Evolutionary conservation across 2,888 invertebrate species (phyloP).

Genomic region (Dicranocentrus wangi): DNA sequence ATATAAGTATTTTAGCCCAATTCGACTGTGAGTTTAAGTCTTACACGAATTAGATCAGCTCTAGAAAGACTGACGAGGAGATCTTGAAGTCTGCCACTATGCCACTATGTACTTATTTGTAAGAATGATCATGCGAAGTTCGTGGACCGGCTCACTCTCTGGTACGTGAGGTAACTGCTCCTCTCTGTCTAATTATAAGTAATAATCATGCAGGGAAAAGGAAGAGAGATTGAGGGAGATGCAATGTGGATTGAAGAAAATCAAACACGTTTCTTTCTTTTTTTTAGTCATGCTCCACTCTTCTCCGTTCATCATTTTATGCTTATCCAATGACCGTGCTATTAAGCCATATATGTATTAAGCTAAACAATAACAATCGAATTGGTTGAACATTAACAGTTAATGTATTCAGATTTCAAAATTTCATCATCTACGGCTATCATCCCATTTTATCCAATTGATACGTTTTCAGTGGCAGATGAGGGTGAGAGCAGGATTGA

Average conservation of each 20-base stretch:
- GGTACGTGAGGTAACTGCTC: conserved; percentile 52
- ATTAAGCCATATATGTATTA: background rate
- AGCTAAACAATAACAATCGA: conserved; percentile 2
- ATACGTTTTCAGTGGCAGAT: too few relatives aligned
- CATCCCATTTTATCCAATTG: background rate
- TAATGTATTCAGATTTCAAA: conserved; percentile 3
- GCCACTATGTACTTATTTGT: too few relatives aligned
- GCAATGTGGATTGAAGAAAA: conserved; percentile 23
- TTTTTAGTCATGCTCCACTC: conserved; percentile 2
- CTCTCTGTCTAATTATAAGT: conserved; percentile 63
- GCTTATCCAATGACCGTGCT: background rate
- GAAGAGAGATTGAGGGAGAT: background rate
- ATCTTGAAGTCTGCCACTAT: conserved; percentile 30
- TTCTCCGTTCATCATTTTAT: background rate
- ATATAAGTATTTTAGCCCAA: too few relatives aligned
- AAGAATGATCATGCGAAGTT: conserved; percentile 15
- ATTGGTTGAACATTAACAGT: background rate
- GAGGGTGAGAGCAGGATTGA: too few relatives aligned
- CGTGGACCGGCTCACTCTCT: conserved; percentile 41
- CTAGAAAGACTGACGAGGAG: conserved; percentile 1
- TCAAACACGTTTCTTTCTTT: conserved; percentile 49
- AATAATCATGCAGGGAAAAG: conserved; percentile 51
- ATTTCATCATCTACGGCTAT: background rate
- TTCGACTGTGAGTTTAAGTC: conserved; percentile 45
- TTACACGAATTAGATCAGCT: conserved; percentile 57